These are phyloP conservation scores for Rutpela maculata DNA, from an alignment of 2,888 invertebrate species.

Conservation along the genomic window DNA sequence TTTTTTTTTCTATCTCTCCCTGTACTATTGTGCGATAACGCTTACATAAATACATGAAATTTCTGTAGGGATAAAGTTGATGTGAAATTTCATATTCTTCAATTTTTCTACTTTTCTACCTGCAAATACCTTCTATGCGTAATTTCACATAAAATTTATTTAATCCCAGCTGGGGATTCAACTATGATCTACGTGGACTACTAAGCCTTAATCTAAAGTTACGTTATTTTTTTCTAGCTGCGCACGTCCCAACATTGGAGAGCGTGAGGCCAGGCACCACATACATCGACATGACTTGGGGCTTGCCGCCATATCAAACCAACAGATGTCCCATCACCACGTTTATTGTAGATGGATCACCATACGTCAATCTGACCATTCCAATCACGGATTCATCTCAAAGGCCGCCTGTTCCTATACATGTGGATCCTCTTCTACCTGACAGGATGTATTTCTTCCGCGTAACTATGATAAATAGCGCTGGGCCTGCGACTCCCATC, in stretches of 20 bases:
- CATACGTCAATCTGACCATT: neutral
- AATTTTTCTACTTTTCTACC: too few relatives aligned
- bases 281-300: neutral
- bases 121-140: too few relatives aligned
- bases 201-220: too few relatives aligned
- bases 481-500: neutral
- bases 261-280: neutral
- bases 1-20: too few relatives aligned
- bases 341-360: neutral
- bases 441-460: conserved; percentile 1
- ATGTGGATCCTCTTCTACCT: neutral
- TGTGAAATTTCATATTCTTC: too few relatives aligned
- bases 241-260: neutral
- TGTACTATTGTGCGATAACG: too few relatives aligned
- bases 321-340: conserved; percentile 1
- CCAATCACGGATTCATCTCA: neutral
- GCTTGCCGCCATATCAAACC: neutral
- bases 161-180: too few relatives aligned
- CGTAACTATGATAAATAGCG: neutral
- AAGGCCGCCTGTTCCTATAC: neutral
- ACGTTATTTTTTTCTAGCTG: neutral
- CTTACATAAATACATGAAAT: too few relatives aligned
- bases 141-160: too few relatives aligned
- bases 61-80: too few relatives aligned
- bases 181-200: too few relatives aligned